phyloP scores from a whole-genome alignment of 2,888 invertebrate genomes.

The Cerceris ruficornis region DNA sequence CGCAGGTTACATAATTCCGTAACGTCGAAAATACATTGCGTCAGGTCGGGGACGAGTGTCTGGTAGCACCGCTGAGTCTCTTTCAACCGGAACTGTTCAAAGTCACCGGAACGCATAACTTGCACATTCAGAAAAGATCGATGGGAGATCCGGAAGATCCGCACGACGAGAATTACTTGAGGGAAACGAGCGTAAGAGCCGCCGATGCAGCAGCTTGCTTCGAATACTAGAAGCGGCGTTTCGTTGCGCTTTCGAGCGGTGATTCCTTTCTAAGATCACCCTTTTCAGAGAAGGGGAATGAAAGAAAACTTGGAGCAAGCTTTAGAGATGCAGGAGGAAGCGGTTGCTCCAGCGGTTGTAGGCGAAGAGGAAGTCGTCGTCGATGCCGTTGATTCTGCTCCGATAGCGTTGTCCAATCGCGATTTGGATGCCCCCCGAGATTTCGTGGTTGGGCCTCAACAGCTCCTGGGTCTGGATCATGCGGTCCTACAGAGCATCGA shows the following conservation, averaged over 20 bases:
- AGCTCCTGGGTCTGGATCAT: constrained; percentile 93
- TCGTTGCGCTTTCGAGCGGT: no score
- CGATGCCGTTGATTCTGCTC: constrained; percentile 81
- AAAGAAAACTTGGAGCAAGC: constrained; percentile 85
- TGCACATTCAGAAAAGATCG: constrained; percentile 88
- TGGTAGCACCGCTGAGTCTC: constrained; percentile 93
- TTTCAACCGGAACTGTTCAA: constrained; percentile 94
- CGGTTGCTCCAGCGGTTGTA: constrained; percentile 70
- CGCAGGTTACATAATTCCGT: not conserved
- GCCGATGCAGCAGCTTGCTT: not conserved
- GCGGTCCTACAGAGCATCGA: constrained; percentile 96
- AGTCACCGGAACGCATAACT: constrained; percentile 90
- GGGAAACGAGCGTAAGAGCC: constrained; percentile 89
- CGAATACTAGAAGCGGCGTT: no score
- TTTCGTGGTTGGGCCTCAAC: constrained; percentile 88
- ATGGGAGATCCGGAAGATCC: constrained; percentile 95
- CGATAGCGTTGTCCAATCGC: constrained; percentile 75
- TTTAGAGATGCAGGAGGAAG: constrained; percentile 82
- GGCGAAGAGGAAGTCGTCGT: constrained; percentile 83
- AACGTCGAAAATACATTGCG: not conserved
- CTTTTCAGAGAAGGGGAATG: constrained; percentile 82
- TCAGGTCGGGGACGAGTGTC: constrained; percentile 94
- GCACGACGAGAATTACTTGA: constrained; percentile 94
- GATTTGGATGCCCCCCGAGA: constrained; percentile 83
- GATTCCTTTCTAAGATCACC: not conserved